These are phyloP conservation scores for Melipona quadrifasciata DNA, from an alignment of 1,140 invertebrate species.

Conservation along the genomic window DNA sequence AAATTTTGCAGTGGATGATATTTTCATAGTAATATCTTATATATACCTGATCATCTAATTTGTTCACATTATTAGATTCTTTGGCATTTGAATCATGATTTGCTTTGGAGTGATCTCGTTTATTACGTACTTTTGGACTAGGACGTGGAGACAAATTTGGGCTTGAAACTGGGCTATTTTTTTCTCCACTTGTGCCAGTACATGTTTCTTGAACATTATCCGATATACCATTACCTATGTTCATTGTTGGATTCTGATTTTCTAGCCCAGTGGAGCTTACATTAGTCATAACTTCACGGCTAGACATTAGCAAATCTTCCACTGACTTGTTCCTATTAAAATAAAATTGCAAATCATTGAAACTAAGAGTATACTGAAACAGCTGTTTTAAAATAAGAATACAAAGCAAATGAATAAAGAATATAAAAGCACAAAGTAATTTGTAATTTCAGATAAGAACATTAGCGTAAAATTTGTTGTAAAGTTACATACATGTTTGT, in stretches of 20 bases:
- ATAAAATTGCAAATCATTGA: slow-evolving; percentile 13
- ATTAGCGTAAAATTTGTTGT: background rate
- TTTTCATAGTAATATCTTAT: slow-evolving; percentile 53
- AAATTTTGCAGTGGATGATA: slow-evolving; percentile 15
- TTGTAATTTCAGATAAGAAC: background rate
- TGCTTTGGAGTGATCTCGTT: slow-evolving; percentile 72
- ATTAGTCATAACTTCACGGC: slow-evolving; percentile 84
- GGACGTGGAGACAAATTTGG: slow-evolving; percentile 81
- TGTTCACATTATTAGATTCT: slow-evolving; percentile 61
- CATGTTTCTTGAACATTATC: slow-evolving; percentile 71
- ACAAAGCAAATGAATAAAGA: background rate
- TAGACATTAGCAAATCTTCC: slow-evolving; percentile 85
- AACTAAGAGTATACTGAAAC: background rate
- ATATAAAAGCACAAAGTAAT: background rate
- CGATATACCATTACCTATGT: slow-evolving; percentile 67
- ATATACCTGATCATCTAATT: slow-evolving; percentile 71
- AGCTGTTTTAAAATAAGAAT: slow-evolving; percentile 17
- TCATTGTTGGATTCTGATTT: slow-evolving; percentile 66
- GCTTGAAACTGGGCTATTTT: slow-evolving; percentile 80
- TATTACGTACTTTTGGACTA: slow-evolving; percentile 81
- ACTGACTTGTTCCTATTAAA: slow-evolving; percentile 85
- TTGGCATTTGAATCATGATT: slow-evolving; percentile 63
- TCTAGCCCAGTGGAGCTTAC: slow-evolving; percentile 77
- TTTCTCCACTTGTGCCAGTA: slow-evolving; percentile 77
- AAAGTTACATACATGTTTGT: slow-evolving; percentile 72